Evolutionary conservation across 1,140 invertebrate species (phyloP), one percentile per base, ranked within the genome.

Genomic region (Bombus picipes): DNA sequence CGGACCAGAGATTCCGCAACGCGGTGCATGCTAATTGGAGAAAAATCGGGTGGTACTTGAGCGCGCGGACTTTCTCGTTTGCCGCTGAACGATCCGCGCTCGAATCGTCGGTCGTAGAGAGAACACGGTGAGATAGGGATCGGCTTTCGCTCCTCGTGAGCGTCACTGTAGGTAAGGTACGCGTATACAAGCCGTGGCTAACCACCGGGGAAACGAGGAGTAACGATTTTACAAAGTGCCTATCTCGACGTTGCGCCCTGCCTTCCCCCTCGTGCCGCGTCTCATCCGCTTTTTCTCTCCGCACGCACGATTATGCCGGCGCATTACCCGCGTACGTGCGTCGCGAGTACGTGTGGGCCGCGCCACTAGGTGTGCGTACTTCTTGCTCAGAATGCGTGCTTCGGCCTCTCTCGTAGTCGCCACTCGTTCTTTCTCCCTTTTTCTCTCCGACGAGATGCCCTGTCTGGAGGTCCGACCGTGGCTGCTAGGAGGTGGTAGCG

Each of bases 11-110:
- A 91, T 91, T 91, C 88, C 86, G 87, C 90, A 78, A 91, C 87
- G 90, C 89, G 80, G 90, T 89, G 86, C 84, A 92, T 92, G 89
- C 89, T 92, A 92, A 92, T 92, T 92, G 91, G 91, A 92, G 82
- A 92, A 92, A 92, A 92, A 92, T 92, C 79, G 28, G 59, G 25
- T 66, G 62, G 10, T 13, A 18, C 22, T 32, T 70, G 43, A 28
- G 41, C 59, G 15, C 18, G 22, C 34, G 34, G 57, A 85, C 83
- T 85, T 85, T 73, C 83, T 47, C 77, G 57, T n/a, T 66, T 18
- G 53, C 75, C 75, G 75, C 39, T 62, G 73, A 68, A 57, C 81
- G 73, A 68, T 77, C 75, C 68, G 15, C 81, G 87, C 80, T 82
- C 88, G 82, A 88, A 91, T 91, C 88, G 86, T 57, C 83, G 81